These are phyloP conservation scores for Aythya baeri DNA, from an alignment of 2,113 vertebrate species.

Conservation along the genomic window DNA sequence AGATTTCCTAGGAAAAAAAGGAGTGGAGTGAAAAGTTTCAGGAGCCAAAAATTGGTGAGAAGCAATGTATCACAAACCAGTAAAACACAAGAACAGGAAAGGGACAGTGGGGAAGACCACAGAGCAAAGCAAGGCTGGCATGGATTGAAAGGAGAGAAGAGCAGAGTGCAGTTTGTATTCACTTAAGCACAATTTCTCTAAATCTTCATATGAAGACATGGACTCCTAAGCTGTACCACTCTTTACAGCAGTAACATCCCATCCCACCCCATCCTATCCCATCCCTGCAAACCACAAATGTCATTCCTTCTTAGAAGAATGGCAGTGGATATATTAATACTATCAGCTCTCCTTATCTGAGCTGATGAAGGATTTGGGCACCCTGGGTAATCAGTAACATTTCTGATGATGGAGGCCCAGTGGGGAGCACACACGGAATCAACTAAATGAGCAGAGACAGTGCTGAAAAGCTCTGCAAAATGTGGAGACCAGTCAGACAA, in stretches of 20 bases:
- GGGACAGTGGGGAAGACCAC: not conserved
- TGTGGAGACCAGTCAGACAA: not conserved
- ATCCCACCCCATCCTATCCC: not conserved
- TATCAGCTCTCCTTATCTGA: not conserved
- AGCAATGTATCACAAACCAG: not conserved
- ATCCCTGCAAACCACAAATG: not conserved
- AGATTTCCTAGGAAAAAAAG: not conserved
- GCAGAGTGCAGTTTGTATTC: not conserved
- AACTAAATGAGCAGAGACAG: rapidly evolving
- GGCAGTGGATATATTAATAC: not conserved
- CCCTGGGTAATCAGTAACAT: not conserved
- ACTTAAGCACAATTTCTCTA: not conserved
- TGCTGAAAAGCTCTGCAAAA: not conserved
- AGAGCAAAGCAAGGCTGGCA: not conserved
- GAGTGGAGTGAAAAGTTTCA: not conserved
- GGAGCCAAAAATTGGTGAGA: not conserved
- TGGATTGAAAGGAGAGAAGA: not conserved
- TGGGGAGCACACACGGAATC: not conserved
- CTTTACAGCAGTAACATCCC: not conserved
- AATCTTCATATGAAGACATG: not conserved
- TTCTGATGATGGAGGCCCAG: not conserved
- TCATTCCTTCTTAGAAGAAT: not conserved
- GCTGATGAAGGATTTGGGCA: not conserved
- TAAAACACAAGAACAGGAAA: not conserved
- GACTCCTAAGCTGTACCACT: not conserved